A percentile compares a stretch with the other conserved stretches of the same genome.
These are phyloP conservation scores for Penaeus japonicus DNA, from an alignment of 1,140 invertebrate species.

Conservation along the genomic window DNA sequence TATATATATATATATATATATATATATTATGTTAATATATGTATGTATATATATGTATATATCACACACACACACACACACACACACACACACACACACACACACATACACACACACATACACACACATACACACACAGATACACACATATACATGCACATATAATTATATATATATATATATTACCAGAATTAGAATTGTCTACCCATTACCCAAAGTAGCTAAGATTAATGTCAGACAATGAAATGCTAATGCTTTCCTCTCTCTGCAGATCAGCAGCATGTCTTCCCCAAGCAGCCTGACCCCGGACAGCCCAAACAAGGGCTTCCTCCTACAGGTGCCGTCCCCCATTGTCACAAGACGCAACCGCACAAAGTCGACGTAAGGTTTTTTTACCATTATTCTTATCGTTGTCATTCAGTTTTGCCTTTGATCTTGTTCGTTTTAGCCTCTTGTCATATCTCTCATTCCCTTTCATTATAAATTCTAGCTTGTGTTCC, in stretches of 20 bases:
- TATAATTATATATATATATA: neutral
- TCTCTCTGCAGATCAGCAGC: no score
- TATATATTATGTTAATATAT: no score
- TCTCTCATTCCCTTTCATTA: no score
- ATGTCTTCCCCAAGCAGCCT: slow-evolving; percentile 42
- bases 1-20: no score
- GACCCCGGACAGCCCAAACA: slow-evolving; percentile 47
- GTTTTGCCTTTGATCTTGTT: no score
- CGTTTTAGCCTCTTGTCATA: no score
- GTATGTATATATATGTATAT: no score
- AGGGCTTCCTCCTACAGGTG: slow-evolving; percentile 19
- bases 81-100: neutral
- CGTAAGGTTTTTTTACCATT: slow-evolving; percentile 2
- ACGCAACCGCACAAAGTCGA: slow-evolving; percentile 46
- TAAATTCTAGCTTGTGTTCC: no score
- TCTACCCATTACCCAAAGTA: neutral
- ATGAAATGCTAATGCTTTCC: neutral
- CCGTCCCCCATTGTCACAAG: slow-evolving; percentile 43
- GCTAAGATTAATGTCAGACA: neutral
- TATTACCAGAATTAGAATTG: neutral
- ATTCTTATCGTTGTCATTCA: no score
- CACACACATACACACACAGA: neutral
- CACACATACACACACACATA: neutral
- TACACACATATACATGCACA: neutral
- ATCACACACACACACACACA: neutral